phyloP scores from a whole-genome alignment of 2,888 invertebrate genomes.

The Diloba caeruleocephala region DNA sequence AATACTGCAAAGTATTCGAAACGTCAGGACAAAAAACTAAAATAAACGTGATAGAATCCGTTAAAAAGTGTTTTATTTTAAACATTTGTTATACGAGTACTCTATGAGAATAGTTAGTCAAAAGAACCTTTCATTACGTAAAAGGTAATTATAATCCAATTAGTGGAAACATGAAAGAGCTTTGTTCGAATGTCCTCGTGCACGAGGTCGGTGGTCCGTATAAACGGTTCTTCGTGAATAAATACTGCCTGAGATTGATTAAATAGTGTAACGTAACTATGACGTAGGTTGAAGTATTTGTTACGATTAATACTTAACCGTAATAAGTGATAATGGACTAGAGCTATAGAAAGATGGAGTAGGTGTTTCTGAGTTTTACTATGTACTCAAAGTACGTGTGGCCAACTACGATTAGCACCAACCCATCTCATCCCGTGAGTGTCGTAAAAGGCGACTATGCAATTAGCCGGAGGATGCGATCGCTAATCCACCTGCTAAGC shows the following conservation, averaged over 20 bases:
- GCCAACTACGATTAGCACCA: too few relatives aligned
- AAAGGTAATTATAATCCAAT: slow-evolving; percentile 29
- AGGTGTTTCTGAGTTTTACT: not conserved
- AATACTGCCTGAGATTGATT: not conserved
- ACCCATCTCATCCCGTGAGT: too few relatives aligned
- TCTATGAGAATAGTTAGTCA: slow-evolving; percentile 8
- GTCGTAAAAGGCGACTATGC: too few relatives aligned
- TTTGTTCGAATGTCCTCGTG: slow-evolving; percentile 43
- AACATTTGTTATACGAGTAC: slow-evolving; percentile 24
- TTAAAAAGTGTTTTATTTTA: not conserved
- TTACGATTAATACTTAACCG: too few relatives aligned
- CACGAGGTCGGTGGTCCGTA: slow-evolving; percentile 12
- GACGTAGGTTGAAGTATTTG: not conserved
- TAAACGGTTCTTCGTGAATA: slow-evolving; percentile 16
- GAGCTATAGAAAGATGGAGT: not conserved
- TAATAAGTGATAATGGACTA: not conserved
- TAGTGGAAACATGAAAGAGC: slow-evolving; percentile 29
- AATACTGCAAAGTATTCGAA: too few relatives aligned
- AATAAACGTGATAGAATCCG: too few relatives aligned
- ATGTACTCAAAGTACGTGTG: too few relatives aligned
- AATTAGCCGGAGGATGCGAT: too few relatives aligned
- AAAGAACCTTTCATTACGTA: slow-evolving; percentile 26
- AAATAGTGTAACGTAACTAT: not conserved
- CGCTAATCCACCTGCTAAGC: too few relatives aligned
- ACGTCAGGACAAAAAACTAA: too few relatives aligned